phyloP scores from a whole-genome alignment of 2,113 vertebrate species.

The human region GRCh38 chr1:62440001-62440500 shows the following conservation, averaged over 20 bases:
- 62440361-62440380: neutral
- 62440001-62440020: conserved; percentile 84
- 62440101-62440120: neutral
- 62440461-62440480: neutral
- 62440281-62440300: neutral
- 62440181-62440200: neutral
- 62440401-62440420: neutral
- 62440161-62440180: neutral
- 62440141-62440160: neutral
- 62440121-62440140: neutral
- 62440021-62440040: conserved; percentile 88
- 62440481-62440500: neutral
- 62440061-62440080: neutral
- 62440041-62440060: conserved; percentile 67
- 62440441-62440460: neutral
- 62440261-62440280: neutral
- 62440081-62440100: neutral
- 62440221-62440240: neutral
- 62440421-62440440: neutral
- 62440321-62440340: neutral
- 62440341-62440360: neutral
- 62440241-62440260: neutral
- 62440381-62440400: neutral
- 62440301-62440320: neutral
- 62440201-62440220: neutral